Evolutionary conservation across 2,113 vertebrate species (phyloP), one percentile per base, ranked within the genome.

Genomic region (Austrofundulus limnaeus): DNA sequence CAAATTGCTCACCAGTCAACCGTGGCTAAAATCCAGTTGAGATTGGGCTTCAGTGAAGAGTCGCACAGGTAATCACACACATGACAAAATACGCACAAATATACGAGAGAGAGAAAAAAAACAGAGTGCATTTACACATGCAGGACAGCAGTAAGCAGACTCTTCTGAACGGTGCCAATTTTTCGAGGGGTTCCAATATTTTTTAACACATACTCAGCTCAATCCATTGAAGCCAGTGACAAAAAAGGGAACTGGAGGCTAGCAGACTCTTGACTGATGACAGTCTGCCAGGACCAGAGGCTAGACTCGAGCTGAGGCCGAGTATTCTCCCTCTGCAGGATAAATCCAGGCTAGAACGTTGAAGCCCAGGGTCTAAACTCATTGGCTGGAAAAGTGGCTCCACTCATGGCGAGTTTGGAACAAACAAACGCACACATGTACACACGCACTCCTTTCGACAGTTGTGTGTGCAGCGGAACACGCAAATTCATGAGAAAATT

Each of bases 101-200:
- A 0, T 38, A 61, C 0, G 14, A n/a, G n/a, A n/a, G n/a, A n/a
- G n/a, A n/a, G 49, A 31, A 42, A 61, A 53, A 63, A 13, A 52
- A 16, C 54, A n/a, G 21, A 15, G 50, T 59, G 43, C 19, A 64
- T 49, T 45, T 55, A 57, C 53, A 75, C 64, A 57, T 11, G 25
- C 46, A 72, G 58, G 49, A 58, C 48, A 52, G 51, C 57, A 54
- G 70, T 51, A 77, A 80, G 73, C 75, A 34, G 50, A 54, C 65
- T 75, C 67, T 50, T 61, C 43, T 66, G 53, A 56, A 45, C 60
- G 25, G 5, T 76, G 81, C 72, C 86, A 84, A 72, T 61, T 81
- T 86, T 75, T 77, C 20, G 20, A 34, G 66, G 77, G 71, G 14
- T 72, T 87, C 72, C 76, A 84, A 70, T 82, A 77, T 70, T 75